These are phyloP conservation scores for Eublepharis macularius DNA, from an alignment of 2,113 vertebrate genomes.

Conservation along the genomic window DNA sequence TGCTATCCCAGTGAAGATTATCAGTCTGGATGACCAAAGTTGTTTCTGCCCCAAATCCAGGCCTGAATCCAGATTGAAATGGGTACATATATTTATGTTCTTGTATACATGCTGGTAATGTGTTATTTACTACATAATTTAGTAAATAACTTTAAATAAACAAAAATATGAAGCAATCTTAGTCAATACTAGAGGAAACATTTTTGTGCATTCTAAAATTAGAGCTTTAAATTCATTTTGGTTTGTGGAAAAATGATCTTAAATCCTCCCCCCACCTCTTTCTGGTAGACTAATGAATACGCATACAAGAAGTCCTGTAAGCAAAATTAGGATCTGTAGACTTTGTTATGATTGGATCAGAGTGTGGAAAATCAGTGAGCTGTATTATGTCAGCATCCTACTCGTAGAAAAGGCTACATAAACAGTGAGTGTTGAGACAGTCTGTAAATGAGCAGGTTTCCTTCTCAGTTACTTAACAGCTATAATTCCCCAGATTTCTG, in stretches of 20 bases:
- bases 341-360: constrained; percentile 61
- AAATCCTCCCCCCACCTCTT: not conserved
- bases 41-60: too few relatives aligned
- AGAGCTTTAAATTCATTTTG: constrained; percentile 24
- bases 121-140: too few relatives aligned
- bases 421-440: constrained; percentile 44
- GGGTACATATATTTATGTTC: not conserved
- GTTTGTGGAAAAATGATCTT: constrained; percentile 48
- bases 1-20: too few relatives aligned
- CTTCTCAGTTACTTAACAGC: constrained; percentile 34
- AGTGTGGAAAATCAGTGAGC: constrained; percentile 68
- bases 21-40: too few relatives aligned
- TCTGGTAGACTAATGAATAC: constrained; percentile 38
- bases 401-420: constrained; percentile 43
- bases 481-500: constrained; percentile 35
- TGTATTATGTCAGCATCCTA: constrained; percentile 62
- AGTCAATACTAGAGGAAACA: constrained; percentile 4
- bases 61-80: too few relatives aligned
- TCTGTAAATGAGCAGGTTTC: constrained; percentile 39
- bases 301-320: constrained; percentile 56
- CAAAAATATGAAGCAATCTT: not conserved
- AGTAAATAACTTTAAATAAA: too few relatives aligned
- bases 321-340: constrained; percentile 55
- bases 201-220: constrained; percentile 16
- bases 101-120: not conserved